phyloP scores from a whole-genome alignment of 2,113 vertebrate species.

The Silurus meridionalis region DNA sequence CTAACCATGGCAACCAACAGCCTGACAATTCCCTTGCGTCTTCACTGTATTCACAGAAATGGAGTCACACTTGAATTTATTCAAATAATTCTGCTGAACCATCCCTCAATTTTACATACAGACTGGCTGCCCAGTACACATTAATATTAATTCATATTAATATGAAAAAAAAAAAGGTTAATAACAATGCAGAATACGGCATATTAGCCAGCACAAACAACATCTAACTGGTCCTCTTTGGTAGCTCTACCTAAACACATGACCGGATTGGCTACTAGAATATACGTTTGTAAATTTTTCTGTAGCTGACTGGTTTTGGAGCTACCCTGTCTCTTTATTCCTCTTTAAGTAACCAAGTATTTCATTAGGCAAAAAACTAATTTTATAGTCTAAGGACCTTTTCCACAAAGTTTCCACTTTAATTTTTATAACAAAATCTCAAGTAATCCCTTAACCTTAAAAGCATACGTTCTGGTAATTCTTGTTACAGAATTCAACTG shows the following conservation, averaged over 20 bases:
- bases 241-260: too few species aligned
- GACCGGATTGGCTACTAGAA: too few species aligned
- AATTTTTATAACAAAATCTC: not conserved
- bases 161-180: constrained; percentile 54
- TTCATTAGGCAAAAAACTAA: not conserved
- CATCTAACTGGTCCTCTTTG: too few species aligned
- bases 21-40: constrained; percentile 2
- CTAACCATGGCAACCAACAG: constrained; percentile 22
- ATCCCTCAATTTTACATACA: constrained; percentile 22
- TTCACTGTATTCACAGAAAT: not conserved
- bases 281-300: too few species aligned
- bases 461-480: constrained; percentile 10
- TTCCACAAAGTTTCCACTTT: not conserved
- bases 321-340: constrained; percentile 56
- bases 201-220: constrained; percentile 39
- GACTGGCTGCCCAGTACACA: constrained; percentile 31
- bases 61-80: too few species aligned
- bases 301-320: not conserved
- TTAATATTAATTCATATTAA: constrained; percentile 8
- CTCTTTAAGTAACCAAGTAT: not conserved
- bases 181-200: constrained; percentile 49
- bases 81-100: constrained; percentile 40
- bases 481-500: constrained; percentile 36
- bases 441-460: not conserved
- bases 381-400: not conserved